phyloP scores from a whole-genome alignment of 2,113 vertebrate genomes.

The Sceloporus undulatus region DNA sequence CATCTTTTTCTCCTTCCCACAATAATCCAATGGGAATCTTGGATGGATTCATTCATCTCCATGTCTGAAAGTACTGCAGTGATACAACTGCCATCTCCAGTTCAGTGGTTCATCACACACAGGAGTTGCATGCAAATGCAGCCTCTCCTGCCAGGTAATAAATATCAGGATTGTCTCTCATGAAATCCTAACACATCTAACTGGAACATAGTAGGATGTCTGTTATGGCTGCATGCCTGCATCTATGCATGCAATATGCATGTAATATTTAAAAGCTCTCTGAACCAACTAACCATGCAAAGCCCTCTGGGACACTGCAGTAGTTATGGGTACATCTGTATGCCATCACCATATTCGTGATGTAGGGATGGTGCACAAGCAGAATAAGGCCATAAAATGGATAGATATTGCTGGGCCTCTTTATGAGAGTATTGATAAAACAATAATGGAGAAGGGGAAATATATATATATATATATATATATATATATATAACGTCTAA shows the following conservation, averaged over 20 bases:
- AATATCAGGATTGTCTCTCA: background rate
- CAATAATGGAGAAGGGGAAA: constrained; percentile 10
- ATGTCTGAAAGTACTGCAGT: too few species aligned
- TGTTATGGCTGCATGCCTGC: background rate
- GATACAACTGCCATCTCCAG: background rate
- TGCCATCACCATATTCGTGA: constrained; percentile 11
- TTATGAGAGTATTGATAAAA: constrained; percentile 35
- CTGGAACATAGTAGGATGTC: background rate
- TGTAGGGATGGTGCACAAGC: constrained; percentile 5
- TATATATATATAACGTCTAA: background rate
- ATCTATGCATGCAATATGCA: background rate
- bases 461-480: background rate
- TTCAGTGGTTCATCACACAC: background rate
- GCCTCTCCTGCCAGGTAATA: background rate
- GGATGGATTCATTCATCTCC: too few species aligned
- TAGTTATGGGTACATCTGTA: background rate
- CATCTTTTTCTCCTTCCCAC: too few species aligned
- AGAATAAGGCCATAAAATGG: constrained; percentile 10
- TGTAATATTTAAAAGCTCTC: background rate
- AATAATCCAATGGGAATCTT: too few species aligned
- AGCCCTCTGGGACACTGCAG: background rate
- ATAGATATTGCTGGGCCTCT: constrained; percentile 4
- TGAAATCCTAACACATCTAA: background rate
- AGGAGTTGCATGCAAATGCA: background rate
- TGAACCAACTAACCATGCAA: background rate